Conservation (phyloP, 2,888 invertebrate genomes). For the Anticlea derivata region DNA sequence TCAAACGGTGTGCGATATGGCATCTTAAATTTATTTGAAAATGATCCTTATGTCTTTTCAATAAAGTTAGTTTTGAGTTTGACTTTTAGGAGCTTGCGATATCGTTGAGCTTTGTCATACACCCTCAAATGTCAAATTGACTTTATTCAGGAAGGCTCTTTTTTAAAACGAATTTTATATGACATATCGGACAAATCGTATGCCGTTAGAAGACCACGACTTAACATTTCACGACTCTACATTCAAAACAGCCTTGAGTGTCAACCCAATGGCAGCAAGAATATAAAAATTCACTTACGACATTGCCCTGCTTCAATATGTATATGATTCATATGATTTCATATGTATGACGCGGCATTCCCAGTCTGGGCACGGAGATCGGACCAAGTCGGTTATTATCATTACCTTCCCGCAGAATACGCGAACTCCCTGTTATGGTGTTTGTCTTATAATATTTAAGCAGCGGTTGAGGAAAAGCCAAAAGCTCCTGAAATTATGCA, state of each 20-base stretch:
- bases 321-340: no score
- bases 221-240: conserved; percentile 25
- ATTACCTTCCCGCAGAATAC: conserved; percentile 41
- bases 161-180: no score
- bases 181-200: no score
- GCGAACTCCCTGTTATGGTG: conserved; percentile 38
- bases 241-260: conserved; percentile 23
- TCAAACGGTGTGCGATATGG: no score
- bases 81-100: no score
- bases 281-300: conserved; percentile 44
- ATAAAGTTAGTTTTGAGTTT: no score
- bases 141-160: no score
- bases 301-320: conserved; percentile 44
- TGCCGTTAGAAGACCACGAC: no score
- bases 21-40: no score
- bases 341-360: conserved; percentile 44
- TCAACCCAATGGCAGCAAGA: conserved; percentile 31
- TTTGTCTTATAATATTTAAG: conserved; percentile 42
- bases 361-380: conserved; percentile 43
- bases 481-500: conserved; percentile 11
- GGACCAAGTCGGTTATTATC: conserved; percentile 42
- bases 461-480: conserved; percentile 24
- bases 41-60: no score
- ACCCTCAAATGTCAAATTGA: no score
- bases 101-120: no score